Evolutionary conservation across 2,888 invertebrate genomes (phyloP), one percentile per base, ranked within the genome.

Genomic region (Aplocera efformata): DNA sequence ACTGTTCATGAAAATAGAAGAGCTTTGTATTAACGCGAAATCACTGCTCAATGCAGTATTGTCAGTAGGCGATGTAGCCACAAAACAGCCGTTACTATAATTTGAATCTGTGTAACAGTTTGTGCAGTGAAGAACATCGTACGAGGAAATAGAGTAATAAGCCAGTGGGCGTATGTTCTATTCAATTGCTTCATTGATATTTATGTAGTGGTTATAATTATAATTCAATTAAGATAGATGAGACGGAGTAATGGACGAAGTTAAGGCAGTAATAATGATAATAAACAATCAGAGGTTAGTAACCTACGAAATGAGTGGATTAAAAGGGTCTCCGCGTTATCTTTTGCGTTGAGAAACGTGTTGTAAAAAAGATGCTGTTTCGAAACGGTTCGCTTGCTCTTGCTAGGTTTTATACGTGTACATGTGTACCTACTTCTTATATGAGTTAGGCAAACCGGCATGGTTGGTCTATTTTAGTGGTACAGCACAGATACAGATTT

Each of bases 171-270:
- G 76, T 66, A 64, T 62, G 71, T 62, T 70, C 55, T 54, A 57
- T 64, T 64, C 65, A 72, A 71, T 76, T 69, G 58, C 50, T 60
- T 71, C 66, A 83, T 77, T 79, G 80, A 67, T 81, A 83, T 81
- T 82, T 79, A 82, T 77, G 75, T 63, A 46, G 52, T 48, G 58
- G 57, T 60, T 66, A 66, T 75, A 77, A 77, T 76, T 72, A 67
- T 60, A 67, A 71, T 73, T 70, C 72, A 73, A 75, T 81, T 74
- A 72, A 60, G 66, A 65, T 52, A 50, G 44, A 56, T 48, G 48
- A 50, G 44, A 56, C 48, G 48, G 48, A 36, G 43, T 31, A 32
- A 28, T 28, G 32, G 8, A 11, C 4, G 10, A 34, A 17, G 10
- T 21, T 22, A 17, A 17, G 13, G 2, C 13, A 5, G 13, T 11